Evolutionary conservation across 2,888 invertebrate genomes (phyloP).

Genomic region (Patella pellucida): DNA sequence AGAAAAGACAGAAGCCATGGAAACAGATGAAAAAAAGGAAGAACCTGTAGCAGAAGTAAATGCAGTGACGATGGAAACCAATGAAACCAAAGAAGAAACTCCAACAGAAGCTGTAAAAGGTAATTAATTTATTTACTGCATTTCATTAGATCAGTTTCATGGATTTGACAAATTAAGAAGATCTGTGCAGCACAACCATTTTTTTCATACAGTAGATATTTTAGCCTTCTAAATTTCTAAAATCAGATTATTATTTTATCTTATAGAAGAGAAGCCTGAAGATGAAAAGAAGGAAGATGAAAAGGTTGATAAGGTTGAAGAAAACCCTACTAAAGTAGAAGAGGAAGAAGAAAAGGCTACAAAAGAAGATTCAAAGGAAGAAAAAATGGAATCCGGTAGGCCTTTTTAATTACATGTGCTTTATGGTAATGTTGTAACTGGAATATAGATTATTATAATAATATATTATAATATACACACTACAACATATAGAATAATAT

Average conservation of each 20-base stretch:
- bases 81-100: conserved; percentile 28
- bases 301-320: conserved; percentile 23
- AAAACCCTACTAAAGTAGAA: conserved; percentile 30
- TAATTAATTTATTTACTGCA: no score
- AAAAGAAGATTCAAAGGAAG: conserved; percentile 20
- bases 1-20: conserved; percentile 32
- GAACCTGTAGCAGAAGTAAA: conserved; percentile 70
- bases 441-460: no score
- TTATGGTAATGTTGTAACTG: no score
- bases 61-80: conserved; percentile 68
- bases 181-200: no score
- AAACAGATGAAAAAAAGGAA: conserved; percentile 38
- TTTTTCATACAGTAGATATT: no score
- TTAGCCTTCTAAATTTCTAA: no score
- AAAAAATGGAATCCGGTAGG: conserved; percentile 14
- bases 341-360: conserved; percentile 28
- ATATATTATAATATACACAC: no score
- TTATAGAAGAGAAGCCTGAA: conserved; percentile 27
- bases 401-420: not conserved
- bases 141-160: no score
- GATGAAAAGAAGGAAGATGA: conserved; percentile 34
- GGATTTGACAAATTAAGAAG: no score
- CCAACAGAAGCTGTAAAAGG: conserved; percentile 21
- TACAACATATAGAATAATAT: no score
- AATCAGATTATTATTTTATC: no score